Percentiles rank a stretch among this genome's conserved stretches.
Evolutionary conservation across 1,140 invertebrate genomes (phyloP).

Genomic region (Drosophila micromelanica): DNA sequence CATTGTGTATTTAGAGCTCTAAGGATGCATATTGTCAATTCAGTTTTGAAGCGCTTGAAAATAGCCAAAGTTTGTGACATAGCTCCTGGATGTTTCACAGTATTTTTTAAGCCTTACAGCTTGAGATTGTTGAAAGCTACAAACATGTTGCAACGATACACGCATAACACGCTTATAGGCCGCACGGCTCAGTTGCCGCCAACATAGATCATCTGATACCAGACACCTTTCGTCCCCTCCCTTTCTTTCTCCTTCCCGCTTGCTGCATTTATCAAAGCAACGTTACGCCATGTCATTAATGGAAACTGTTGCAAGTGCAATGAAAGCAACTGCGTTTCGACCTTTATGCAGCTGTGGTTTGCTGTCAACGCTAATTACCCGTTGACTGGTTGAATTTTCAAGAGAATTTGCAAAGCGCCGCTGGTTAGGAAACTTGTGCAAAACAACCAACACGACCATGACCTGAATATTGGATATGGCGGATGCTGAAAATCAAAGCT

Average conservation of each 20-base stretch:
- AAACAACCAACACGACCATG: neutral
- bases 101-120: slow-evolving; percentile 30
- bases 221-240: neutral
- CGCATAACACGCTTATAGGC: slow-evolving; percentile 19
- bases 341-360: slow-evolving; percentile 19
- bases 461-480: neutral
- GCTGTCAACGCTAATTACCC: slow-evolving; percentile 66
- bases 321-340: slow-evolving; percentile 6
- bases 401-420: slow-evolving; percentile 59
- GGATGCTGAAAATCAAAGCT: slow-evolving; percentile 27
- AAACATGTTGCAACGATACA: slow-evolving; percentile 30
- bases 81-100: slow-evolving; percentile 16
- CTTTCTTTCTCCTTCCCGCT: neutral
- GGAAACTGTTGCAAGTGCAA: slow-evolving; percentile 43
- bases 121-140: slow-evolving; percentile 11
- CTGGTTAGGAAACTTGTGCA: neutral
- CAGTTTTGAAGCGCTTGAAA: slow-evolving; percentile 1
- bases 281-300: slow-evolving; percentile 65
- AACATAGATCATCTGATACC: slow-evolving; percentile 17
- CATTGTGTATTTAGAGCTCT: neutral
- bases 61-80: neutral
- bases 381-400: slow-evolving; percentile 54
- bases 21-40: neutral
- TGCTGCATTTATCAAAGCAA: slow-evolving; percentile 41
- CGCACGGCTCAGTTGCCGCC: slow-evolving; percentile 21